phyloP scores from a whole-genome alignment of 1,140 invertebrate species.

The Drosophila eugracilis region DNA sequence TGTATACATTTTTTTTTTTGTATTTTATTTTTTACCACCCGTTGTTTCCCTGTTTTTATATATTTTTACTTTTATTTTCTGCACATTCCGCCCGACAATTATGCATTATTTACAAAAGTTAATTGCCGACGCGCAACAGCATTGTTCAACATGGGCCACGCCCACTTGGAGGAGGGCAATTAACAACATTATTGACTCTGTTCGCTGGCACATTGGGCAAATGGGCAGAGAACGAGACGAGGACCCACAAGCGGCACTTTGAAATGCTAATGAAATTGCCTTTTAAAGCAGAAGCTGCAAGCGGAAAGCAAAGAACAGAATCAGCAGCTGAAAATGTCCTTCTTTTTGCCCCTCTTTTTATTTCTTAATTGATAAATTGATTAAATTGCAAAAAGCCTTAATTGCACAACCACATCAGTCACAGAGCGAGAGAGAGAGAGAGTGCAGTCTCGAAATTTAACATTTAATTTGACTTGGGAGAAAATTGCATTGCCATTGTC shows the following conservation, averaged over 20 bases:
- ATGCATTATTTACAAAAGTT: conserved; percentile 84
- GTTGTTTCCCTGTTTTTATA: conserved; percentile 14
- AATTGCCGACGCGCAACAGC: conserved; percentile 70
- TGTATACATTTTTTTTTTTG: not conserved
- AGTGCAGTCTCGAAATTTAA: conserved; percentile 53
- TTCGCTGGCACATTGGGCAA: conserved; percentile 28
- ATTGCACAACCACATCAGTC: conserved; percentile 55
- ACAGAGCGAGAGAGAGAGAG: too few species aligned
- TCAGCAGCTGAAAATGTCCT: conserved; percentile 24
- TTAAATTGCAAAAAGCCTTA: conserved; percentile 77
- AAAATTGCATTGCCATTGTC: conserved; percentile 73
- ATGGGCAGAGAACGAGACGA: conserved; percentile 6
- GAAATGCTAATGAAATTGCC: conserved; percentile 83
- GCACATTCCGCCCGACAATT: conserved; percentile 67
- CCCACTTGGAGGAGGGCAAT: conserved; percentile 61
- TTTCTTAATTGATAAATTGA: conserved; percentile 80
- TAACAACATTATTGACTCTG: conserved; percentile 81
- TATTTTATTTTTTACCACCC: conserved; percentile 9
- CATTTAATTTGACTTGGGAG: conserved; percentile 62
- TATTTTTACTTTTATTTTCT: conserved; percentile 13
- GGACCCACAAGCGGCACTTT: conserved; percentile 58
- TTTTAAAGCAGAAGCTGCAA: conserved; percentile 54
- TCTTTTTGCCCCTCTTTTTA: conserved; percentile 1
- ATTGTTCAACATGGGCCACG: conserved; percentile 65
- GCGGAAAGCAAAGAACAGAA: conserved; percentile 3